Evolutionary conservation across 1,140 invertebrate genomes (phyloP), one percentile per base, ranked within the genome.

Genomic region (Philopotamus ludificatus): DNA sequence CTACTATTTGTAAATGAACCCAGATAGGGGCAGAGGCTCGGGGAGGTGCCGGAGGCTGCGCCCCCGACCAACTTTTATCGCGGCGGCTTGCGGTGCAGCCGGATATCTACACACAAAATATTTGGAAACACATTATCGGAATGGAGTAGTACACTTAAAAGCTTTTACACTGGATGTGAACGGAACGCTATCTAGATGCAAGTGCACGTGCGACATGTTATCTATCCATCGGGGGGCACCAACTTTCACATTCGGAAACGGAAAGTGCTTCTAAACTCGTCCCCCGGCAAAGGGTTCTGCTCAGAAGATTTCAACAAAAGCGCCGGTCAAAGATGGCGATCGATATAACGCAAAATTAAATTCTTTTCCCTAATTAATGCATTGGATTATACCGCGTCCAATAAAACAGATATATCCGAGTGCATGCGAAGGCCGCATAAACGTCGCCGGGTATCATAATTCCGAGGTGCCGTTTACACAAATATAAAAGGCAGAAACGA

Each of bases 391-490:
- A n/a, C n/a, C n/a, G n/a, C n/a, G n/a, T n/a, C n/a, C n/a, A n/a
- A n/a, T n/a, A n/a, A n/a, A n/a, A n/a, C n/a, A n/a, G n/a, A n/a
- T n/a, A n/a, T n/a, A n/a, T n/a, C n/a, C n/a, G n/a, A n/a, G n/a
- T n/a, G 51, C 68, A 70, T 70, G 68, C 49, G 54, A 12, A 7
- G 12, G 10, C 61, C n/a, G 51, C 54, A 66, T 70, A 49, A 66
- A 42, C 42, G 68, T 70, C 61, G 44, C 59, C 59, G 55, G 59
- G 59, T 28, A 69, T 70, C 68, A 70, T 70, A 70, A 70, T 66
- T 70, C 59, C 65, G 45, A 70, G 68, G 64, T 60, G 63, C 67
- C 67, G 63, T 69, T 66, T 66, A 69, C 67, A 69, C 67, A 69
- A 69, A 69, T 69, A 69, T 66, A 69, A 68, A 65, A 66, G 57